These are phyloP conservation scores for Epiblema foenella DNA, from an alignment of 2,888 invertebrate species.

Conservation along the genomic window DNA sequence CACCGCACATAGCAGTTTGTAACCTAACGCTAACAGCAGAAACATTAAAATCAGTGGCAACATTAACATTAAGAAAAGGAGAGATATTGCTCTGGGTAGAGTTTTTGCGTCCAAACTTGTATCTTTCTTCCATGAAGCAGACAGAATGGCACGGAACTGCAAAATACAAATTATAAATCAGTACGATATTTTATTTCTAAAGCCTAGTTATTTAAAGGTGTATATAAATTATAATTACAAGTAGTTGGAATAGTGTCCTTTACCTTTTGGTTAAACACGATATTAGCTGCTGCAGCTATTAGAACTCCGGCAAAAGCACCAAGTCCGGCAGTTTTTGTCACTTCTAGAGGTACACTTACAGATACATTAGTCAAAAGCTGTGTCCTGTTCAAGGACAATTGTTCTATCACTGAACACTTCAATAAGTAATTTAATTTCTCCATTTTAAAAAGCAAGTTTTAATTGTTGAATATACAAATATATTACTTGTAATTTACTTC, in stretches of 20 bases:
- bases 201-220: background rate
- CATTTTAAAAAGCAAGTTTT: slow-evolving; percentile 43
- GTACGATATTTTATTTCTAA: too few species aligned
- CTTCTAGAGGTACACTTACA: slow-evolving; percentile 36
- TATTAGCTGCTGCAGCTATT: slow-evolving; percentile 51
- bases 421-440: slow-evolving; percentile 47
- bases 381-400: slow-evolving; percentile 19
- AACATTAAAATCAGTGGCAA: slow-evolving; percentile 55
- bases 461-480: background rate
- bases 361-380: slow-evolving; percentile 26
- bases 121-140: slow-evolving; percentile 41
- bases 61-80: slow-evolving; percentile 52
- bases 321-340: slow-evolving; percentile 48
- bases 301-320: slow-evolving; percentile 56
- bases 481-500: background rate
- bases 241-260: slow-evolving; percentile 16
- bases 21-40: slow-evolving; percentile 54
- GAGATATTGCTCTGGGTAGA: slow-evolving; percentile 47
- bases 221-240: background rate
- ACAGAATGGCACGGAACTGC: slow-evolving; percentile 49
- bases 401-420: slow-evolving; percentile 49
- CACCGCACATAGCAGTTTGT: slow-evolving; percentile 61
- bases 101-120: slow-evolving; percentile 44
- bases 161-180: slow-evolving; percentile 38
- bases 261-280: slow-evolving; percentile 51